phyloP scores from a whole-genome alignment of 2,797 vertebrate species.

The Darevskia mixta region DNA sequence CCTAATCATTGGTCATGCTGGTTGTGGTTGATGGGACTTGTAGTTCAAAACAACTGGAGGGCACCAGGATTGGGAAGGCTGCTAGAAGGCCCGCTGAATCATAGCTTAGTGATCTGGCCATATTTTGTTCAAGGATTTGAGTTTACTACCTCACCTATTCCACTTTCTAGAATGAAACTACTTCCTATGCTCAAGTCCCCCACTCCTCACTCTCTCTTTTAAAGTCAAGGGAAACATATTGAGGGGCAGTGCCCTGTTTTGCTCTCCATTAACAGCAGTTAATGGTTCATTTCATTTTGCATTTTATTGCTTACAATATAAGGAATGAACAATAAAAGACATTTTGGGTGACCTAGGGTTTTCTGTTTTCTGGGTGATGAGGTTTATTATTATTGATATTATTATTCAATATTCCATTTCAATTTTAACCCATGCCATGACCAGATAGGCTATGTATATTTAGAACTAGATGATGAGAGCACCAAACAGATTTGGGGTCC shows the following conservation, averaged over 20 bases:
- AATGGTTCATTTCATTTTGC: neutral
- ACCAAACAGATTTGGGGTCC: neutral
- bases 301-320: neutral
- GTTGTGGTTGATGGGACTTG: too few relatives aligned
- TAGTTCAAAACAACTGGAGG: too few relatives aligned
- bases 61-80: too few relatives aligned
- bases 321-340: neutral
- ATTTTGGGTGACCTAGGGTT: neutral
- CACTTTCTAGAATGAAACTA: neutral
- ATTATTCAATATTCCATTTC: too few relatives aligned
- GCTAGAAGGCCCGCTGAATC: neutral
- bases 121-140: neutral
- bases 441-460: too few relatives aligned
- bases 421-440: neutral
- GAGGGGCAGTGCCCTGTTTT: neutral
- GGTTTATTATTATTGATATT: neutral
- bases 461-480: neutral
- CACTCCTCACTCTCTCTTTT: neutral
- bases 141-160: neutral
- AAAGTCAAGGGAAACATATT: neutral
- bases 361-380: neutral
- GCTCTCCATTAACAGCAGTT: neutral
- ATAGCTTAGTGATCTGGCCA: neutral
- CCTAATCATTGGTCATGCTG: too few relatives aligned
- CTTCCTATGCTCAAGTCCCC: too few relatives aligned